Conservation (phyloP, 2,888 invertebrate genomes). For the Geotrupes spiniger region DNA sequence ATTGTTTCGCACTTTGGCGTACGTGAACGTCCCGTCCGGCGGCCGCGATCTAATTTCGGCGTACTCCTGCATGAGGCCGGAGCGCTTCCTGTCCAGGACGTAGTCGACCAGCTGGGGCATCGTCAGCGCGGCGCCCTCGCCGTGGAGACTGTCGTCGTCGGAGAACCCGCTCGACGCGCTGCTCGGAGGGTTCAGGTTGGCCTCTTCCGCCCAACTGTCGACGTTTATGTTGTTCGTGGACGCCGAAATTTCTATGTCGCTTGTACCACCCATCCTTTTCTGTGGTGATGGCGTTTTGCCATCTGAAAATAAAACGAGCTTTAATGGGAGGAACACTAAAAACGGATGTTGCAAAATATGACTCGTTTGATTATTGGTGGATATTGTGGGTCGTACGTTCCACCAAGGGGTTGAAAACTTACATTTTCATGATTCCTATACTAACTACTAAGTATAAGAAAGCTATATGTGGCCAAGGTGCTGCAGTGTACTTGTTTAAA, state of each 20-base stretch:
- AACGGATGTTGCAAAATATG: too few species aligned
- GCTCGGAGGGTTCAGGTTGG: conserved; percentile 65
- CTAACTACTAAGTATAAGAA: too few species aligned
- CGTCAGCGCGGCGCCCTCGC: conserved; percentile 63
- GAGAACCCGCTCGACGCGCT: conserved; percentile 82
- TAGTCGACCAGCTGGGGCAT: conserved; percentile 75
- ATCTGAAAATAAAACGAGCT: conserved; percentile 35
- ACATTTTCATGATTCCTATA: too few species aligned
- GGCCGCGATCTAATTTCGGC: conserved; percentile 78
- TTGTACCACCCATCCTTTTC: conserved; percentile 44
- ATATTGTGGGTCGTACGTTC: too few species aligned
- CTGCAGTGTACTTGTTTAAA: too few species aligned
- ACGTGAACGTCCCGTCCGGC: conserved; percentile 83
- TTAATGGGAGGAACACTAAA: conserved; percentile 3
- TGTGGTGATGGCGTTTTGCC: conserved; percentile 48
- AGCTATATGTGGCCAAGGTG: too few species aligned
- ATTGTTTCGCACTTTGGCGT: conserved; percentile 76
- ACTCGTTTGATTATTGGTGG: too few species aligned
- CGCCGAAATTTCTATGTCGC: conserved; percentile 52
- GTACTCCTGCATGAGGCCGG: conserved; percentile 85
- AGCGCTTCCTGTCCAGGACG: conserved; percentile 71
- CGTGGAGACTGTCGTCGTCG: conserved; percentile 83
- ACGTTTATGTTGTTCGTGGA: conserved; percentile 46
- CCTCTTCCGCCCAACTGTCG: conserved; percentile 52
- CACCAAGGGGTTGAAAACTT: too few species aligned